These are phyloP conservation scores for Sebastiscus tertius DNA, from an alignment of 2,797 vertebrate genomes.

Conservation along the genomic window DNA sequence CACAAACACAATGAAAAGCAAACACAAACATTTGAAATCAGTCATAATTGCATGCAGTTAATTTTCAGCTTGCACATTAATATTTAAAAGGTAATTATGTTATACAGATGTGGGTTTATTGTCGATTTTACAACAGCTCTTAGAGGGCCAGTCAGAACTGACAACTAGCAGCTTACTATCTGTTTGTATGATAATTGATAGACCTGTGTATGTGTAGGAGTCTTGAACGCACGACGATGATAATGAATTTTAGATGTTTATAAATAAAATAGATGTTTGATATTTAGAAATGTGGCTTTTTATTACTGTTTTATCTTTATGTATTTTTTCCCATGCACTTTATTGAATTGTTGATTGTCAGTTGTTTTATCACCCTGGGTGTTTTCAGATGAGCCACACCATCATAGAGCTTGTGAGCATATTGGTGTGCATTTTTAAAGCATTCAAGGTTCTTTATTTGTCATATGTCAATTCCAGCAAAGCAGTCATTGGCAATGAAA, in stretches of 20 bases:
- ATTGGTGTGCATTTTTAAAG: not conserved
- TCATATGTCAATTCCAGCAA: too few species aligned
- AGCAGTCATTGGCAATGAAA: too few species aligned
- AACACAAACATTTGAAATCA: not conserved
- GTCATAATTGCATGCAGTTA: not conserved
- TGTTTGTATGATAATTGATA: conserved; percentile 5
- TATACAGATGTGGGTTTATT: conserved; percentile 2
- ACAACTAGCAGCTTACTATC: not conserved
- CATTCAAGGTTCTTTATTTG: not conserved
- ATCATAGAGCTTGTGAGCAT: not conserved
- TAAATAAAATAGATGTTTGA: not conserved
- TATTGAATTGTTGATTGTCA: too few species aligned
- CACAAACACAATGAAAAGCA: not conserved
- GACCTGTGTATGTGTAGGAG: not conserved
- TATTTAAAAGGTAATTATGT: conserved; percentile 14
- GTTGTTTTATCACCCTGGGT: not conserved
- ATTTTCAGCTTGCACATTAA: conserved; percentile 6
- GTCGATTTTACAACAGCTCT: conserved; percentile 3
- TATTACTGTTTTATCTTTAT: not conserved
- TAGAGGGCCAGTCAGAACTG: not conserved
- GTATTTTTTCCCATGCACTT: not conserved
- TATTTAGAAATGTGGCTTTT: not conserved
- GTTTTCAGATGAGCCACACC: not conserved
- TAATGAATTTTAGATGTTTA: not conserved
- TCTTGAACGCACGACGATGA: not conserved